These are phyloP conservation scores for Melanocharis versteri DNA, from an alignment of 2,113 vertebrate genomes.

Conservation along the genomic window DNA sequence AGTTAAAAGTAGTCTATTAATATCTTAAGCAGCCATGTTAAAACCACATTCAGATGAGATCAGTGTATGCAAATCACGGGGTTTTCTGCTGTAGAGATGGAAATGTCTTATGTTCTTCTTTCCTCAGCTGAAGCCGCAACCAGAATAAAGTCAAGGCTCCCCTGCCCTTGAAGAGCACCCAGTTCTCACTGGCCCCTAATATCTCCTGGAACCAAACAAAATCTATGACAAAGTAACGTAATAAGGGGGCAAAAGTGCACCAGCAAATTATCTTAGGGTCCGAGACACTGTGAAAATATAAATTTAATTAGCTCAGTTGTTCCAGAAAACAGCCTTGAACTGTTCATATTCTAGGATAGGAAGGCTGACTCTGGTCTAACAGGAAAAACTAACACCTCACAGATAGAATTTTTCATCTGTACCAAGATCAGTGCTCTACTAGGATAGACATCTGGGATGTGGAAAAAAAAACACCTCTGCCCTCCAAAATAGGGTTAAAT, in stretches of 20 bases:
- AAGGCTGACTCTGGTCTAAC: not conserved
- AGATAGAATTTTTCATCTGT: not conserved
- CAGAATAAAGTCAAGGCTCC: not conserved
- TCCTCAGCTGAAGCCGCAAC: not conserved
- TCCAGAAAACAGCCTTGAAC: not conserved
- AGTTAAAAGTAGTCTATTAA: slow-evolving; percentile 40
- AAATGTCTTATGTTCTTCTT: not conserved
- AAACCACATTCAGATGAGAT: slow-evolving; percentile 10
- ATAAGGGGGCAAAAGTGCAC: not conserved
- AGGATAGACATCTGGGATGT: not conserved
- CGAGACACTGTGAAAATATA: not conserved
- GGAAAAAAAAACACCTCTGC: not conserved
- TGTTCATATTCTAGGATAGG: not conserved
- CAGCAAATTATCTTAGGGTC: not conserved
- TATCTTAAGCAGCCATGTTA: not conserved
- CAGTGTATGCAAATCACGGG: not conserved
- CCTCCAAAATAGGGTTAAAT: not conserved
- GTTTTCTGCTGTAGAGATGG: not conserved
- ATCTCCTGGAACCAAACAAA: not conserved
- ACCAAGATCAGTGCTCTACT: not conserved
- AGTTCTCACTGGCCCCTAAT: fast-evolving
- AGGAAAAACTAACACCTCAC: not conserved
- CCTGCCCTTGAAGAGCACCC: not conserved
- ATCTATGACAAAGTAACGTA: not conserved
- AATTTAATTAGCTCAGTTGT: not conserved